A percentile compares a stretch with the other conserved stretches of the same genome.
phyloP scores from a whole-genome alignment of 2,888 invertebrate species.

The Mongoloraphidia duomilia region DNA sequence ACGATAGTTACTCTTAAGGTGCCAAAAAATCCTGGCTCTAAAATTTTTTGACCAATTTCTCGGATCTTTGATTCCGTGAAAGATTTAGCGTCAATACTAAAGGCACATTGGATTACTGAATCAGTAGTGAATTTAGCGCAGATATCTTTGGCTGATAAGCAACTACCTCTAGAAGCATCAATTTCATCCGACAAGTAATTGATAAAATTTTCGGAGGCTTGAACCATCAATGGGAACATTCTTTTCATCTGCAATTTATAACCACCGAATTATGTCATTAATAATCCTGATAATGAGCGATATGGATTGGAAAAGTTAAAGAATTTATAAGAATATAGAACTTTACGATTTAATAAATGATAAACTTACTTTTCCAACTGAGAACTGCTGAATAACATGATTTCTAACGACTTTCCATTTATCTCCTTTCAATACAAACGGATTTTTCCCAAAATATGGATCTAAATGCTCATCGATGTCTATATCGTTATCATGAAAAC shows the following conservation, averaged over 20 bases:
- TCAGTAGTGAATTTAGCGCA: slow-evolving; percentile 11
- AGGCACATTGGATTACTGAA: slow-evolving; percentile 9
- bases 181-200: too few species aligned
- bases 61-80: slow-evolving; percentile 12
- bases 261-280: too few species aligned
- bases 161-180: too few species aligned
- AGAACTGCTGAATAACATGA: neutral
- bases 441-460: slow-evolving; percentile 18
- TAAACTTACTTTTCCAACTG: too few species aligned
- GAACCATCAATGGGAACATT: too few species aligned
- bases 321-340: too few species aligned
- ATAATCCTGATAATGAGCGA: too few species aligned
- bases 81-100: slow-evolving; percentile 10
- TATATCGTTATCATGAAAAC: neutral
- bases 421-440: slow-evolving; percentile 19
- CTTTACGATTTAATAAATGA: too few species aligned
- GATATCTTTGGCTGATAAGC: slow-evolving; percentile 6
- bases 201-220: too few species aligned
- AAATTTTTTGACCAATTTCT: slow-evolving; percentile 7
- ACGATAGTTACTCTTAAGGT: too few species aligned
- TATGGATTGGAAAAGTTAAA: too few species aligned
- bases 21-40: neutral
- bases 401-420: slow-evolving; percentile 16
- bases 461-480: slow-evolving; percentile 14
- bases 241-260: too few species aligned